phyloP scores from a whole-genome alignment of 2,888 invertebrate genomes.

The Tetranychus truncatus region DNA sequence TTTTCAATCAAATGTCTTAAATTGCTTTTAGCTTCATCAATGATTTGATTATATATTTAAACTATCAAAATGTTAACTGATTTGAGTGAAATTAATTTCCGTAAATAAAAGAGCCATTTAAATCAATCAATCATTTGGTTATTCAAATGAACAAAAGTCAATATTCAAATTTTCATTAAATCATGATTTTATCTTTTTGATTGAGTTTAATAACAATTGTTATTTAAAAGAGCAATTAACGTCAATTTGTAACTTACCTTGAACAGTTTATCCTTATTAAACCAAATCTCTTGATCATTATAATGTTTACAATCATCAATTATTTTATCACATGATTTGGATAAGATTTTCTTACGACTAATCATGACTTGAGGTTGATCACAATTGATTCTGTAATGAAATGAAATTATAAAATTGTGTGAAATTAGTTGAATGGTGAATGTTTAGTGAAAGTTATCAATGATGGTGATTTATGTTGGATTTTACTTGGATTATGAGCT shows the following conservation, averaged over 20 bases:
- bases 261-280: conserved; percentile 74
- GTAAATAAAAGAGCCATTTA: background rate
- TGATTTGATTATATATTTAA: too few species aligned
- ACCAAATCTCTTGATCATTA: conserved; percentile 70
- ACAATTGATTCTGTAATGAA: background rate
- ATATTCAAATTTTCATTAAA: background rate
- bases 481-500: too few species aligned
- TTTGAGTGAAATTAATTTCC: too few species aligned
- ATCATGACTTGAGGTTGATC: conserved; percentile 44
- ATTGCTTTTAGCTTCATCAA: too few species aligned
- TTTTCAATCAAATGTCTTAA: too few species aligned
- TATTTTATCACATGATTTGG: conserved; percentile 51
- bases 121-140: background rate
- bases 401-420: background rate
- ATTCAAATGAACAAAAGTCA: background rate
- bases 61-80: too few species aligned
- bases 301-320: conserved; percentile 18
- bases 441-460: background rate
- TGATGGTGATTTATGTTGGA: too few species aligned
- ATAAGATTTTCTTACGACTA: conserved; percentile 71
- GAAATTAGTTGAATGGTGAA: background rate
- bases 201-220: background rate
- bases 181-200: background rate
- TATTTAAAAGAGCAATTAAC: background rate
- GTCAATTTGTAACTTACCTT: conserved; percentile 45